Conservation (phyloP, 2,113 vertebrate genomes). For the Tachuris rubrigastra region DNA sequence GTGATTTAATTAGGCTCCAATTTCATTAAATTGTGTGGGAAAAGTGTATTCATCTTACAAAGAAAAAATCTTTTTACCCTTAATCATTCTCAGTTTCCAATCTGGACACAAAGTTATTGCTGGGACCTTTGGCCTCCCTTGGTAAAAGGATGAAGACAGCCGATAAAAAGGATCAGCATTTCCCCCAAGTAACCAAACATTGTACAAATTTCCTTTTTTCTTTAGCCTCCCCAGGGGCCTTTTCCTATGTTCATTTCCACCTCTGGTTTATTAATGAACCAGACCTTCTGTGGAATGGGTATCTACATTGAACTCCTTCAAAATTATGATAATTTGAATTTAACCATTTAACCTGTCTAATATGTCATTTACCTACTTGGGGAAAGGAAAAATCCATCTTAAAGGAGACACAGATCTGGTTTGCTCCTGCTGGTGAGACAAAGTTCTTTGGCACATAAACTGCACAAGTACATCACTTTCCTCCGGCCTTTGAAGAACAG, state of each 20-base stretch:
- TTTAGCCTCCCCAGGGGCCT: not conserved
- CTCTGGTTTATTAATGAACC: not conserved
- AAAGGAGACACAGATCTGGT: not conserved
- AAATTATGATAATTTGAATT: not conserved
- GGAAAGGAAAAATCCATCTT: not conserved
- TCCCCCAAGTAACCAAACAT: not conserved
- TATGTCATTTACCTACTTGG: not conserved
- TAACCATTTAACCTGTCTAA: not conserved
- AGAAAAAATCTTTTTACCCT: not conserved
- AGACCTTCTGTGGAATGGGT: not conserved
- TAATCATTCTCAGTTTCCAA: not conserved
- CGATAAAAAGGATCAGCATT: not conserved
- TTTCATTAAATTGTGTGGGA: not conserved
- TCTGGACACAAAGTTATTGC: not conserved
- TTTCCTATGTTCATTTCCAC: not conserved
- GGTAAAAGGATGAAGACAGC: not conserved
- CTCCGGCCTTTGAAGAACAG: not conserved
- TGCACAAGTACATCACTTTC: not conserved
- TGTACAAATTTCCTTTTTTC: not conserved
- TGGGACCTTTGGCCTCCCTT: not conserved
- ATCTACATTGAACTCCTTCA: not conserved
- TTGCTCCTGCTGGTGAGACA: not conserved
- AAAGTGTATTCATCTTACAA: not conserved
- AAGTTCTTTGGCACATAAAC: not conserved
- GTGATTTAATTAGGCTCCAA: not conserved